Conservation (phyloP, 2,888 invertebrate species). For the Drosophila crucigera region DNA sequence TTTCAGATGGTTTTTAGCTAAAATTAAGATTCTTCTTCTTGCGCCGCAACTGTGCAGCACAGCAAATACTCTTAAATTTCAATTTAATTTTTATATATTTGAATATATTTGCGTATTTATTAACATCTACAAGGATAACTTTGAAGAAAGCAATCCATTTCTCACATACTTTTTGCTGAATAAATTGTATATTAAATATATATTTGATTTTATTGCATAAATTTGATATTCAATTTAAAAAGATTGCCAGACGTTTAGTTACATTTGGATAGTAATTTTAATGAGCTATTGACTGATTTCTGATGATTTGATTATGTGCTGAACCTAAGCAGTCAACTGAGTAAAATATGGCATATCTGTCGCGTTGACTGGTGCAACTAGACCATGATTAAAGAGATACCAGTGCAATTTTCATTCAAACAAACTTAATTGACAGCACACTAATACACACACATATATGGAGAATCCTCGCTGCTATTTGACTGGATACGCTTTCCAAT, state of each 20-base stretch:
- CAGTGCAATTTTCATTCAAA: conserved; percentile 20
- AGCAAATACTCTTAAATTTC: background rate
- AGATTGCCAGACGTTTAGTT: too few relatives aligned
- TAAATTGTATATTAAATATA: too few relatives aligned
- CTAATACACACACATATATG: background rate
- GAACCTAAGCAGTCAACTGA: background rate
- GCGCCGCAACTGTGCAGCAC: background rate
- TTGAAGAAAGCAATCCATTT: background rate
- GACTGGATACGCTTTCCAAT: conserved; percentile 37
- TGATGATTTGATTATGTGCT: background rate
- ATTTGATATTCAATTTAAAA: too few relatives aligned
- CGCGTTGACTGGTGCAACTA: background rate
- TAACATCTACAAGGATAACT: background rate
- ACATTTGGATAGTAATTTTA: background rate
- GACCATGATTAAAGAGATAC: background rate
- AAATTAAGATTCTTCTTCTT: conserved; percentile 8
- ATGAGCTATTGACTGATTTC: background rate
- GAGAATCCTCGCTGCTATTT: conserved; percentile 11
- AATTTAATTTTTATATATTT: background rate
- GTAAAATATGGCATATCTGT: conserved; percentile 18
- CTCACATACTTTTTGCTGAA: background rate
- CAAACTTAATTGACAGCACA: conserved; percentile 30
- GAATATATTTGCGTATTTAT: background rate
- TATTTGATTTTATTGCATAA: background rate
- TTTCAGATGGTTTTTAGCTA: conserved; percentile 50